Percentiles rank a stretch among this genome's conserved stretches.
Evolutionary conservation across 2,113 vertebrate species (phyloP).

Genomic region (Neopipo cinnamomea): DNA sequence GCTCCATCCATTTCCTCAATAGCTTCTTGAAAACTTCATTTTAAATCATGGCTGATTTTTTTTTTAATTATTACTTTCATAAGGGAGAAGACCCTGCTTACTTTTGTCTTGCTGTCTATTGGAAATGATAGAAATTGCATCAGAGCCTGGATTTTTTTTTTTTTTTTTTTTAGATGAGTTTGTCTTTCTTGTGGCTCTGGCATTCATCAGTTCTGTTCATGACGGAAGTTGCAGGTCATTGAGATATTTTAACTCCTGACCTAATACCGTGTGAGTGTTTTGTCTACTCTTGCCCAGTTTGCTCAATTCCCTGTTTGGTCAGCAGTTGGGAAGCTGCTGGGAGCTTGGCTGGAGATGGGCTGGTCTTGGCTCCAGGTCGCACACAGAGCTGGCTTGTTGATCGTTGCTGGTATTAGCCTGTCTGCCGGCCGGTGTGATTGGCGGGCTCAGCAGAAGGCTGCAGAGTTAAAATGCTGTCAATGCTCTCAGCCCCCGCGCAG

Average conservation of each 20-base stretch:
- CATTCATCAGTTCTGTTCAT: not conserved
- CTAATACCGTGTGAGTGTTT: not conserved
- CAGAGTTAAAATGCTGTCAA: fast-evolving
- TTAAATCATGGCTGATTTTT: not conserved
- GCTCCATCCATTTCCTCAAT: not conserved
- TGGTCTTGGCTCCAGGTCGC: not conserved
- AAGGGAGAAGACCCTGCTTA: not conserved
- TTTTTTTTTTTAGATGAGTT: not conserved
- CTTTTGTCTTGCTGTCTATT: not conserved
- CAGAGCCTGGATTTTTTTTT: not conserved
- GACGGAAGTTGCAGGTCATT: not conserved
- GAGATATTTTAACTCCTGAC: slow-evolving; percentile 2
- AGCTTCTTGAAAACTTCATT: not conserved
- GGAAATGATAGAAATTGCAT: not conserved
- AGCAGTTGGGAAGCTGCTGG: not conserved
- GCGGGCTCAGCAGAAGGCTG: not conserved
- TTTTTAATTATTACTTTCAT: no score
- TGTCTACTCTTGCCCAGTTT: not conserved
- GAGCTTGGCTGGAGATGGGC: not conserved
- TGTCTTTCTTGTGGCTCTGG: not conserved
- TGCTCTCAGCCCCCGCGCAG: not conserved
- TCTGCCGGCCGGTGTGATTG: fast-evolving
- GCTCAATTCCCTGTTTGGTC: not conserved
- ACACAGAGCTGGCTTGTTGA: not conserved
- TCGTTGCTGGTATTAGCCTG: not conserved